Conservation (phyloP, 1,140 invertebrate species). For the Meloidogyne hapla region DNA sequence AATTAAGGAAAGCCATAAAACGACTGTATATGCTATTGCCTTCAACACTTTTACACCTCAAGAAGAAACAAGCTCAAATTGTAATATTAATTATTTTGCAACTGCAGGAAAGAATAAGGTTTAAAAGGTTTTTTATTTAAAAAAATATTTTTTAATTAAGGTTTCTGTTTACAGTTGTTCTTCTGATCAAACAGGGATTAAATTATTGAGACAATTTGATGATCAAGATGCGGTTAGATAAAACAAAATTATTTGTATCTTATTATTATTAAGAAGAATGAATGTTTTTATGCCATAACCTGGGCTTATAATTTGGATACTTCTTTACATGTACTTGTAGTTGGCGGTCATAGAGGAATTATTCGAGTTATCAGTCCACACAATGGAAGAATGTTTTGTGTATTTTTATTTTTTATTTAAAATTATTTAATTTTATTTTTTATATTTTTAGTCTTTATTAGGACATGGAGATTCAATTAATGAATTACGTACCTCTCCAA, state of each 20-base stretch:
- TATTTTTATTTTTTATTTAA: constrained; percentile 29
- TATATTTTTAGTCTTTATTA: constrained; percentile 35
- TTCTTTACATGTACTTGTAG: constrained; percentile 37
- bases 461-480: constrained; percentile 48
- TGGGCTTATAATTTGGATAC: constrained; percentile 42
- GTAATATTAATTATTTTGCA: constrained; percentile 38
- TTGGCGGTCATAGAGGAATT: constrained; percentile 40
- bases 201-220: constrained; percentile 42
- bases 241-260: not conserved
- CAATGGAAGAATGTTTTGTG: constrained; percentile 42
- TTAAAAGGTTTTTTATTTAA: constrained; percentile 10
- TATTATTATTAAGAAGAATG: constrained; percentile 39
- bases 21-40: constrained; percentile 42
- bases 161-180: constrained; percentile 41
- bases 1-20: constrained; percentile 48
- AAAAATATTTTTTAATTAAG: constrained; percentile 13
- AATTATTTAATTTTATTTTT: constrained; percentile 18
- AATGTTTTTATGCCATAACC: constrained; percentile 47
- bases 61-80: not conserved
- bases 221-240: constrained; percentile 38
- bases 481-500: constrained; percentile 42
- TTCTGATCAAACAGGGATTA: constrained; percentile 23
- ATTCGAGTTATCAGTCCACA: constrained; percentile 41
- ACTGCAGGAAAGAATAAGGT: constrained; percentile 47
- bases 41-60: constrained; percentile 43